Conservation (phyloP, 2,797 vertebrate species). For the Chloroceryle amazona region DNA sequence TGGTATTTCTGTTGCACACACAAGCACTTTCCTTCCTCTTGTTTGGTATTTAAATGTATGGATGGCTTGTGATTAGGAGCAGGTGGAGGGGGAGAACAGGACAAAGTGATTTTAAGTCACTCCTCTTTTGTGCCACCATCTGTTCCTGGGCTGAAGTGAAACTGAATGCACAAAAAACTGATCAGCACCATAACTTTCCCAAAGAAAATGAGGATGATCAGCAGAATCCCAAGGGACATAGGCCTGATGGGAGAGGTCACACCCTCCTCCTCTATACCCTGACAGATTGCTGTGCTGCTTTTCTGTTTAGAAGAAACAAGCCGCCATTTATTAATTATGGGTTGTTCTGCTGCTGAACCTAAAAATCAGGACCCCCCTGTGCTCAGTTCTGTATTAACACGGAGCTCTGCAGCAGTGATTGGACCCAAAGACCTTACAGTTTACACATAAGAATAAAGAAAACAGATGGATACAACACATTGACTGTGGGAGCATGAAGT, state of each 20-base stretch:
- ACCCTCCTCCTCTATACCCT: constrained; percentile 61
- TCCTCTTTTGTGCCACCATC: constrained; percentile 75
- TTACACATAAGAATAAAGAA: constrained; percentile 52
- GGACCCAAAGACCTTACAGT: constrained; percentile 65
- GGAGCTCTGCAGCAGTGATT: constrained; percentile 40
- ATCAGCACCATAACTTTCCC: constrained; percentile 66
- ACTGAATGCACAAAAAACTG: constrained; percentile 72
- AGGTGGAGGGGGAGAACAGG: constrained; percentile 67
- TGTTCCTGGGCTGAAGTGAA: constrained; percentile 71
- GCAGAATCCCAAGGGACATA: constrained; percentile 48
- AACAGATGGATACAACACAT: constrained; percentile 71
- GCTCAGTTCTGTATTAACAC: constrained; percentile 45
- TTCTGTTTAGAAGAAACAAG: constrained; percentile 64
- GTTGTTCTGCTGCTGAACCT: constrained; percentile 61
- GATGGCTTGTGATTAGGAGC: constrained; percentile 72
- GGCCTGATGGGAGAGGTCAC: constrained; percentile 71
- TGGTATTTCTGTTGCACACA: constrained; percentile 67
- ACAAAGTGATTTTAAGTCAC: constrained; percentile 73
- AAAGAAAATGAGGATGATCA: constrained; percentile 73
- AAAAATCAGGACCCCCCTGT: constrained; percentile 28
- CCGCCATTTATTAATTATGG: constrained; percentile 71
- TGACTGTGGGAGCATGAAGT: constrained; percentile 43
- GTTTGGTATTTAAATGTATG: constrained; percentile 76
- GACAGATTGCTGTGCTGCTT: constrained; percentile 64
- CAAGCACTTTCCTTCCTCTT: constrained; percentile 66